Percentiles rank a stretch among this genome's conserved stretches.
phyloP scores from a whole-genome alignment of 2,113 vertebrate species.

The Paramisgurnus dabryanus region DNA sequence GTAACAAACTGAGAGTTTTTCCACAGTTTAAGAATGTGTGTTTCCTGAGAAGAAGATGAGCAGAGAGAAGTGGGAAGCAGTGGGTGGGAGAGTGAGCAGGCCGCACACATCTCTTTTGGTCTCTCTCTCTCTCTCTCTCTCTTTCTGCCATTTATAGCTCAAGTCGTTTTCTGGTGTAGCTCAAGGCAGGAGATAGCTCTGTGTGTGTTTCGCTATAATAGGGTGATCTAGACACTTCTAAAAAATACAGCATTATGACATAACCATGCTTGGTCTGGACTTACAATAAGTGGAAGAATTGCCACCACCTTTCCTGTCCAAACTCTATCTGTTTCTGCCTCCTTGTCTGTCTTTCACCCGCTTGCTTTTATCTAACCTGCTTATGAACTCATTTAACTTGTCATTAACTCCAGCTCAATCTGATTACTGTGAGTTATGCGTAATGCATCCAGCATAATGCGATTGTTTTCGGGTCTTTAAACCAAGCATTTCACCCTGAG shows the following conservation, averaged over 20 bases:
- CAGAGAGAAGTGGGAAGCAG: conserved; percentile 38
- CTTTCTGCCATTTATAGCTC: conserved; percentile 50
- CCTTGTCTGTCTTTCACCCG: not conserved
- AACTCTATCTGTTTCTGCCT: not conserved
- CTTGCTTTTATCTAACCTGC: not conserved
- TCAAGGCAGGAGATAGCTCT: conserved; percentile 43
- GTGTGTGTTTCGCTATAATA: conserved; percentile 15
- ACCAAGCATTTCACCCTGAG: conserved; percentile 6
- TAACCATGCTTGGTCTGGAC: not conserved
- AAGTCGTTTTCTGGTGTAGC: conserved; percentile 42
- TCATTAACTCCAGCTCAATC: conserved; percentile 43
- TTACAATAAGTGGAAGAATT: not conserved
- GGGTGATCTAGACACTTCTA: conserved; percentile 2
- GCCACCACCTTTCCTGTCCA: too few species aligned
- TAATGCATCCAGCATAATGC: conserved; percentile 54
- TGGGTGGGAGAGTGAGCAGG: conserved; percentile 50
- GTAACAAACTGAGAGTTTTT: not conserved
- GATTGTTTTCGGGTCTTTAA: conserved; percentile 53
- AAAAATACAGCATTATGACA: not conserved
- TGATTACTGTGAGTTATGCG: conserved; percentile 38
- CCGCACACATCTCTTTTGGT: conserved; percentile 12
- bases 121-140: conserved; percentile 24
- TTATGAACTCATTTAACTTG: conserved; percentile 29
- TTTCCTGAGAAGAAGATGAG: conserved; percentile 48
- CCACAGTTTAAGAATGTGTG: conserved; percentile 40